Conservation (phyloP, 2,888 invertebrate genomes). For the Patella ulyssiponensis region DNA sequence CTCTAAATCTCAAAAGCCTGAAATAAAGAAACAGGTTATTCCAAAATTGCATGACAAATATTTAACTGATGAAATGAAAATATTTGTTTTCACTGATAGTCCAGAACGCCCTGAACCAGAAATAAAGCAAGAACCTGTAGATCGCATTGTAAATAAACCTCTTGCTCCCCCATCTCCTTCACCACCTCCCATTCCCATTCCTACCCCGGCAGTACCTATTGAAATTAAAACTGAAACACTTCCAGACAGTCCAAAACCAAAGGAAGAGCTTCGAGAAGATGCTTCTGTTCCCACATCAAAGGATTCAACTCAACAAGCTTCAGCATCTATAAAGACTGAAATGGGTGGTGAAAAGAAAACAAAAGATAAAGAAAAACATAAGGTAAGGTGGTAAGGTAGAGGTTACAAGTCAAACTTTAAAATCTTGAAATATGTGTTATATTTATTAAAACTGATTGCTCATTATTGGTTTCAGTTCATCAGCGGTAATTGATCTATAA, state of each 20-base stretch:
- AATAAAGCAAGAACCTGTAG: background rate
- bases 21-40: slow-evolving; percentile 11
- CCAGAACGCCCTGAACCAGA: slow-evolving; percentile 10
- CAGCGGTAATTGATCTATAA: too few relatives aligned
- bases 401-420: too few relatives aligned
- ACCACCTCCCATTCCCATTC: background rate
- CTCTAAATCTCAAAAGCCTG: slow-evolving; percentile 6
- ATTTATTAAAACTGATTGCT: too few relatives aligned
- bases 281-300: background rate
- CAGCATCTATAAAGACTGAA: slow-evolving; percentile 19
- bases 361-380: slow-evolving; percentile 38
- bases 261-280: too few relatives aligned
- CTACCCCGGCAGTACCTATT: background rate
- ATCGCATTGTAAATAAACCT: background rate
- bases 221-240: background rate
- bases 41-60: slow-evolving; percentile 17
- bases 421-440: too few relatives aligned
- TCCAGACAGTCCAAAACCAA: too few relatives aligned
- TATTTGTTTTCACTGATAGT: slow-evolving; percentile 22
- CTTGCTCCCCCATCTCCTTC: background rate
- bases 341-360: slow-evolving; percentile 38
- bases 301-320: background rate
- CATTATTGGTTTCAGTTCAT: too few relatives aligned
- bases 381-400: too few relatives aligned
- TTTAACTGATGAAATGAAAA: slow-evolving; percentile 20